Conservation (phyloP, 2,797 vertebrate species). For the Sciurus vulgaris region DNA sequence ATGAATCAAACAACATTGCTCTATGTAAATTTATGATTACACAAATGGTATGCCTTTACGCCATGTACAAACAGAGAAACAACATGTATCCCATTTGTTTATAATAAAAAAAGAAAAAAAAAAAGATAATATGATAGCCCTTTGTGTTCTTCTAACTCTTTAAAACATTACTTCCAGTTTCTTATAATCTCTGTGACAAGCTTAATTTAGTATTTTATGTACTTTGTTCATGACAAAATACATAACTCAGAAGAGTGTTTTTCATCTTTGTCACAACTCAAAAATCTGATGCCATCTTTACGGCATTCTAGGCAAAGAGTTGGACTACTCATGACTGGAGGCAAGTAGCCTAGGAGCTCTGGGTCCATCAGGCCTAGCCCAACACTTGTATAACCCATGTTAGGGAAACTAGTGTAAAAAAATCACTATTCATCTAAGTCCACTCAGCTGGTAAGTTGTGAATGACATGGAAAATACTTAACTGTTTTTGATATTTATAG, state of each 20-base stretch:
- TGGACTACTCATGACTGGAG: not conserved
- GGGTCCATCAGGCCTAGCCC: not conserved
- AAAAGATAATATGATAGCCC: not conserved
- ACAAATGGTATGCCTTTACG: no score
- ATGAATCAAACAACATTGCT: no score
- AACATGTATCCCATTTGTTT: no score
- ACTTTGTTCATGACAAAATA: not conserved
- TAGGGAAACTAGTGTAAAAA: not conserved
- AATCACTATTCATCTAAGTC: not conserved
- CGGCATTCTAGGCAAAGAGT: not conserved
- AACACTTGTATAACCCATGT: not conserved
- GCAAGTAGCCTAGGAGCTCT: not conserved
- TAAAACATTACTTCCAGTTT: not conserved
- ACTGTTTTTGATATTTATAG: constrained; percentile 4
- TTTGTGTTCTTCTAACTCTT: not conserved
- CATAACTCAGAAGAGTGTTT: not conserved
- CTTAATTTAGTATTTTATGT: not conserved
- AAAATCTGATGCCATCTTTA: accelerated
- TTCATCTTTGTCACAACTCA: not conserved
- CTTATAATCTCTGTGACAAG: not conserved
- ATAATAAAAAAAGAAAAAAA: no score
- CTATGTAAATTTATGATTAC: no score
- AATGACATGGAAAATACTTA: not conserved
- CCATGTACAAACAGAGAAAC: no score
- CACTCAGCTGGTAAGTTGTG: not conserved